Conservation (phyloP, 2,113 vertebrate genomes). For the Pontoporia blainvillei region DNA sequence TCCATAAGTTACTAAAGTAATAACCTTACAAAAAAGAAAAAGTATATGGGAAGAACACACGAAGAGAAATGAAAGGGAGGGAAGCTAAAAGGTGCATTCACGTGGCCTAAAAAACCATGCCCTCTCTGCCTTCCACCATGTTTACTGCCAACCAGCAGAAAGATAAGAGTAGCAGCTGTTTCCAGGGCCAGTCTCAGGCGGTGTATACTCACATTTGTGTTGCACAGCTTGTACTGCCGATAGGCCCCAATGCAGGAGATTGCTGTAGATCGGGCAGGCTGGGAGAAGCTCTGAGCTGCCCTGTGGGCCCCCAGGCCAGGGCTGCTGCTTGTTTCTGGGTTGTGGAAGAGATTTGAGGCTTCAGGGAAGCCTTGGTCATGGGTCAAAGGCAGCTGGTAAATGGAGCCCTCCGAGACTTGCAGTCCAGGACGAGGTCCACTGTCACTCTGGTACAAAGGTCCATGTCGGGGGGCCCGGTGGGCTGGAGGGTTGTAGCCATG, state of each 20-base stretch:
- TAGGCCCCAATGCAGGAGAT: slow-evolving; percentile 83
- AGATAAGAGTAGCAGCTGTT: fast-evolving
- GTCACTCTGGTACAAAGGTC: slow-evolving; percentile 73
- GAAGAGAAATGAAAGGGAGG: not conserved
- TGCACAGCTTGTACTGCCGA: slow-evolving; percentile 90
- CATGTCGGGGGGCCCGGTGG: slow-evolving; percentile 44
- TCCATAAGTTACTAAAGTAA: not conserved
- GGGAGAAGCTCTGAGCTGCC: slow-evolving; percentile 68
- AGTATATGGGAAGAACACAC: not conserved
- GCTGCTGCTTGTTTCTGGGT: slow-evolving; percentile 55
- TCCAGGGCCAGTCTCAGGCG: fast-evolving
- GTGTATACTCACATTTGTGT: slow-evolving; percentile 85
- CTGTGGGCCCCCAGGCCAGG: not conserved
- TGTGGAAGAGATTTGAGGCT: slow-evolving; percentile 72
- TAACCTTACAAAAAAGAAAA: not conserved
- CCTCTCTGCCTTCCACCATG: fast-evolving
- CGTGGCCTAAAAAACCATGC: not conserved
- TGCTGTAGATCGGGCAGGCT: slow-evolving; percentile 77
- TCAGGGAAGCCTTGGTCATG: slow-evolving; percentile 68
- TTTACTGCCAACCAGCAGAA: not conserved
- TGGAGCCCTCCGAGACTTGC: slow-evolving; percentile 78
- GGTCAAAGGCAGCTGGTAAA: slow-evolving; percentile 80
- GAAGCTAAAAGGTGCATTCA: not conserved
- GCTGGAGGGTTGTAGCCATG: slow-evolving; percentile 54
- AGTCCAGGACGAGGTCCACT: slow-evolving; percentile 57